Evolutionary conservation across 2,113 vertebrate genomes (phyloP), one percentile per base, ranked within the genome.

Genomic region (Mellivora capensis): DNA sequence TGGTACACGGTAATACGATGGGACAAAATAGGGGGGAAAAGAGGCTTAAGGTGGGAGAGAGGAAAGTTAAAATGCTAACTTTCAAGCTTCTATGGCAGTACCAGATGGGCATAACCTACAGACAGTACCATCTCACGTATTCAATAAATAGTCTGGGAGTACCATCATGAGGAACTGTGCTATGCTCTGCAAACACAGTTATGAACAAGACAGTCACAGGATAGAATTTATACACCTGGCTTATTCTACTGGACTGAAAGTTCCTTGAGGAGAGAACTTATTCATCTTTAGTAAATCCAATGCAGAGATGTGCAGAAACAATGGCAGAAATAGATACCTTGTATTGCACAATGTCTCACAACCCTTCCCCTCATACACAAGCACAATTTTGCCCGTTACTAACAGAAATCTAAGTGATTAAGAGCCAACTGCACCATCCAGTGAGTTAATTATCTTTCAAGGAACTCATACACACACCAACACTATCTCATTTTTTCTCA

Each of bases 381-480:
- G 87, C 18, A 74, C 25, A 79, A 37, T 42, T 94, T 87, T 69
- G 90, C 54, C 34, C 54, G 20, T 69, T 79, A 74, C 9, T 25
- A 97, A 83, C 14, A 86, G 23, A 85, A 87, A 85, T 59, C 72
- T 74, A 72, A 29, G 34, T 76, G 39, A 77, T 34, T 34, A 62
- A 9, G 17, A 23, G 49, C 31, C 52, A 95, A 72, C 4, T 86
- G 8, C 31, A 90, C 31, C 39, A 95, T 17, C 9, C 25, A 82
- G 42, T 64, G 74, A 95, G 72, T 11, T 44, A 64, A 85, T 44
- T 72, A 87, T 15, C 59, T 91, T 89, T 96, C 52, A 95, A 89
- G 64, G 72, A 85, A 42, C 59, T 93, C 85, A 4, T 15, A 90
- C 7, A 94, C 14, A 62, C 2, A 87, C 3, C 31, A 93, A 29